Evolutionary conservation across 1,140 invertebrate species (phyloP).

Genomic region (Hyles vespertilio): DNA sequence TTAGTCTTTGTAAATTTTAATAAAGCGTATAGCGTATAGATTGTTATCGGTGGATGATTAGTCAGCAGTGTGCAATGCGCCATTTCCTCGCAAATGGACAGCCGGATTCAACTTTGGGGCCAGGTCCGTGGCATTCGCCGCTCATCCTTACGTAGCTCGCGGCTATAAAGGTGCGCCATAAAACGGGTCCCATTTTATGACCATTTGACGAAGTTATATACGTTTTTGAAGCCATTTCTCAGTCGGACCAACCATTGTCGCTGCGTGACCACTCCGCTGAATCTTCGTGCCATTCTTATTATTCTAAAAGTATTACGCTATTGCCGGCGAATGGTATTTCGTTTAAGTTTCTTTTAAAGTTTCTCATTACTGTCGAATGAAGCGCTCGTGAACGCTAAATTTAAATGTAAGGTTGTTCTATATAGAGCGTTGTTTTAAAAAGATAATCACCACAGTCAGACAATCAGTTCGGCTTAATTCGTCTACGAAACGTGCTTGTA

Average conservation of each 20-base stretch:
- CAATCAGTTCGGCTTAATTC: slow-evolving; percentile 63
- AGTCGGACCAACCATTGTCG: slow-evolving; percentile 57
- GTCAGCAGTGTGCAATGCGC: not conserved
- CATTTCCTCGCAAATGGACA: slow-evolving; percentile 8
- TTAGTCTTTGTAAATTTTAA: too few species aligned
- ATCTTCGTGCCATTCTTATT: slow-evolving; percentile 46
- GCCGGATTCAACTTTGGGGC: slow-evolving; percentile 20
- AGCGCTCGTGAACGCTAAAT: too few species aligned
- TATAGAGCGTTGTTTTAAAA: not conserved
- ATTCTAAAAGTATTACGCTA: slow-evolving; percentile 48
- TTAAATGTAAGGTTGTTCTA: too few species aligned
- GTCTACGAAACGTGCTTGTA: slow-evolving; percentile 58
- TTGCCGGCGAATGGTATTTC: slow-evolving; percentile 25
- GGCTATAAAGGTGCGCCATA: slow-evolving; percentile 69
- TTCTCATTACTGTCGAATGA: not conserved
- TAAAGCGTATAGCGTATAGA: too few species aligned
- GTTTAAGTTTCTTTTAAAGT: slow-evolving; percentile 21
- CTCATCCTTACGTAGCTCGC: slow-evolving; percentile 59
- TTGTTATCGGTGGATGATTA: too few species aligned
- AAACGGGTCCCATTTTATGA: slow-evolving; percentile 70
- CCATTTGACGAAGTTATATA: slow-evolving; percentile 71
- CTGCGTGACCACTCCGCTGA: slow-evolving; percentile 50
- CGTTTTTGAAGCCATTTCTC: slow-evolving; percentile 68
- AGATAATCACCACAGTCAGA: slow-evolving; percentile 37
- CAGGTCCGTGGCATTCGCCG: slow-evolving; percentile 45